phyloP scores from a whole-genome alignment of 2,113 vertebrate species.

The Sinocyclocheilus anophthalmus region DNA sequence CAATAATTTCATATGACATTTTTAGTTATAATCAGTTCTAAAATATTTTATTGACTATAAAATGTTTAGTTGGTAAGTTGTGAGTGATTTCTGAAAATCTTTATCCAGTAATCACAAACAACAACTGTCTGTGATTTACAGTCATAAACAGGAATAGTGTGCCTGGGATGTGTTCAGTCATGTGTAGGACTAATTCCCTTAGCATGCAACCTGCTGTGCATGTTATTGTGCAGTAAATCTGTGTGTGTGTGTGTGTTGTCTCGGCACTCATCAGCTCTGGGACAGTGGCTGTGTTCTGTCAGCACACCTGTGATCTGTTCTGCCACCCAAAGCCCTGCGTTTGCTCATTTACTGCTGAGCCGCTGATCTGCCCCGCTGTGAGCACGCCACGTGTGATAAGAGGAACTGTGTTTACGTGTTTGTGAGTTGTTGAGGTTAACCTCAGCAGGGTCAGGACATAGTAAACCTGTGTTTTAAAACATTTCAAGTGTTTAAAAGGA shows the following conservation, averaged over 20 bases:
- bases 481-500: neutral
- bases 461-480: conserved; percentile 5
- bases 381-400: neutral
- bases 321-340: conserved; percentile 19
- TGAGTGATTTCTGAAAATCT: neutral
- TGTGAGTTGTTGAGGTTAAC: conserved; percentile 28
- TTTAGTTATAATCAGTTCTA: neutral
- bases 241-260: neutral
- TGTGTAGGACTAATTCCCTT: neutral
- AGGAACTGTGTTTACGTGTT: conserved; percentile 21
- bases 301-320: conserved; percentile 42
- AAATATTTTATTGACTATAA: neutral
- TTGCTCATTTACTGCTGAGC: conserved; percentile 48
- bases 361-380: neutral
- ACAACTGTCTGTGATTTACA: neutral
- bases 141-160: neutral
- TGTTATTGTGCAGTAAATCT: neutral
- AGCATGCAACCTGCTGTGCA: conserved; percentile 3
- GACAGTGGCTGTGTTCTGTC: conserved; percentile 38
- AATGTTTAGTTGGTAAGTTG: neutral
- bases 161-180: conserved; percentile 27
- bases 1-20: neutral
- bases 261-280: conserved; percentile 19
- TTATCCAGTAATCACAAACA: neutral
- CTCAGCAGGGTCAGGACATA: conserved; percentile 7